Evolutionary conservation across 37 sponge, comb jelly and placozoan species (phyloP), one percentile per base, ranked within the genome.

Genomic region (Ephydatia muelleri): DNA sequence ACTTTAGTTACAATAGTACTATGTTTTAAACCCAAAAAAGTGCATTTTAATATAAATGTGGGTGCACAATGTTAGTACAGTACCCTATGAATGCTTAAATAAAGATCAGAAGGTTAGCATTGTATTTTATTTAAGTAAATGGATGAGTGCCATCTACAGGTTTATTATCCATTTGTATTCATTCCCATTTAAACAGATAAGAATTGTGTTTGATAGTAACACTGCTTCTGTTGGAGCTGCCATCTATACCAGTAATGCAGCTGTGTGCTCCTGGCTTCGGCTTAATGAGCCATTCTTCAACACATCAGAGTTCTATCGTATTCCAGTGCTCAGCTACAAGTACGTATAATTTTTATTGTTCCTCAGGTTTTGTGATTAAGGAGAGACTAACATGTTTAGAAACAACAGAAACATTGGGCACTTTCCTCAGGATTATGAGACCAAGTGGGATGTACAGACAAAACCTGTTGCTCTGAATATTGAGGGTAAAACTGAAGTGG

Each of bases 141-240:
- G n/a, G n/a, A n/a, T n/a, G n/a, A n/a, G n/a, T n/a, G n/a, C n/a
- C n/a, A n/a, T n/a, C n/a, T n/a, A n/a, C n/a, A n/a, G n/a, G n/a
- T n/a, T n/a, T n/a, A n/a, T n/a, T n/a, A n/a, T n/a, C n/a, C n/a
- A n/a, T n/a, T n/a, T n/a, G n/a, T n/a, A n/a, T n/a, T n/a, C n/a
- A n/a, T n/a, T n/a, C n/a, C n/a, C n/a, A n/a, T n/a, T n/a, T 57
- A 21, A 57, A 57, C 29, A 89, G 89, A 74, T 84, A 26, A 74
- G 80, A 22, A 0, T 89, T 26, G 39, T 21, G 49, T 78, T 83
- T 37, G 39, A 33, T 2, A 43, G 66, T 22, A 89, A 89, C 69
- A 8, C 14, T 34, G 89, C 89, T 9, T 6, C 39, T 27, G 80
- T 89, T 34, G 84, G 79, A 19, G 35, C 89, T 26, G 89, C 84